phyloP scores from a whole-genome alignment of 2,888 invertebrate genomes.

The Rotaria sp. region DNA sequence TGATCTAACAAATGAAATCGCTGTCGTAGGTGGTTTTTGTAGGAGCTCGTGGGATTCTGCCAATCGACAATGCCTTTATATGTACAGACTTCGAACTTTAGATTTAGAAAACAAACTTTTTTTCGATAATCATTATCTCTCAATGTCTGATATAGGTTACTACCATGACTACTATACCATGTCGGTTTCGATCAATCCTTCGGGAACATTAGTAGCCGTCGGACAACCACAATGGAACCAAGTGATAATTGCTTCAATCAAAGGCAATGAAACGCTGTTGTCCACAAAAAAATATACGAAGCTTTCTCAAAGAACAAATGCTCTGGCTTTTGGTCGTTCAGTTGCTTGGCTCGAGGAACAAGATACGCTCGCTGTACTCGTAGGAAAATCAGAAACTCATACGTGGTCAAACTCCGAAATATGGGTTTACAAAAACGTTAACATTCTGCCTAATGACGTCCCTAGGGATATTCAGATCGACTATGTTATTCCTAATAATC shows the following conservation, averaged over 20 bases:
- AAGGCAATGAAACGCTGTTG: background rate
- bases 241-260: background rate
- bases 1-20: background rate
- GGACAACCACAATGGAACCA: background rate
- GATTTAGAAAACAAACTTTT: no score
- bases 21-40: background rate
- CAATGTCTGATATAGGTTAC: no score
- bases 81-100: background rate
- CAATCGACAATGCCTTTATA: background rate
- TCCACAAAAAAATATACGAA: background rate
- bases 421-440: background rate
- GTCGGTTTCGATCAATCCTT: background rate
- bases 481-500: background rate
- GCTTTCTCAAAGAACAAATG: background rate
- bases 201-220: background rate
- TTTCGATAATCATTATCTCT: no score
- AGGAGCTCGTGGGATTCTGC: background rate
- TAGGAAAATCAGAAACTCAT: background rate
- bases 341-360: background rate
- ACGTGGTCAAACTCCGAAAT: background rate
- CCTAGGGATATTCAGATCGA: no score
- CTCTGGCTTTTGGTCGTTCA: background rate
- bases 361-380: background rate
- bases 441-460: no score
- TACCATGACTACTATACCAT: background rate